Evolutionary conservation across 2,797 vertebrate genomes (phyloP).

Genomic region (Bovichtus variegatus): DNA sequence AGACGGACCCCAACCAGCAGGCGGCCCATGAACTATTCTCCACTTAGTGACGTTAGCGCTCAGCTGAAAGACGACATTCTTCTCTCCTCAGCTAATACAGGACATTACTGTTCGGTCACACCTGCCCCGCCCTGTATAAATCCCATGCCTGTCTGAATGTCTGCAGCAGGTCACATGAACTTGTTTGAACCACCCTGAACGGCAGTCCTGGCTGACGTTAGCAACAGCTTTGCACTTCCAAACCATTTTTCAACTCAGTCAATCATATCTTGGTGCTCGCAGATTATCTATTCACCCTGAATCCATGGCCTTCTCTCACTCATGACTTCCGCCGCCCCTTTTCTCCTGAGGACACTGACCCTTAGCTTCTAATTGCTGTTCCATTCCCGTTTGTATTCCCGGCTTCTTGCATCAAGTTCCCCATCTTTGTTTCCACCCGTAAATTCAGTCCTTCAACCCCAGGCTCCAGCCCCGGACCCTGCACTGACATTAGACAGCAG

Average conservation of each 20-base stretch:
- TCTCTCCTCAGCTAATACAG: slow-evolving; percentile 60
- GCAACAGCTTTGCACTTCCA: slow-evolving; percentile 20
- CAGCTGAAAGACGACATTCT: slow-evolving; percentile 74
- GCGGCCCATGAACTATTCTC: slow-evolving; percentile 19
- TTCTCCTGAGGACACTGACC: slow-evolving; percentile 8
- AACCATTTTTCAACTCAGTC: slow-evolving; percentile 1
- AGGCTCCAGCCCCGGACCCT: neutral
- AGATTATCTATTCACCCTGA: slow-evolving; percentile 33
- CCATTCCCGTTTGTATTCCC: neutral
- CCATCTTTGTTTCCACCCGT: slow-evolving; percentile 7
- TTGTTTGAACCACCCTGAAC: slow-evolving; percentile 44
- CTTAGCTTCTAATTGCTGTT: neutral
- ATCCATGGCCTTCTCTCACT: slow-evolving; percentile 1
- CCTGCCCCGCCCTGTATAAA: slow-evolving; percentile 71
- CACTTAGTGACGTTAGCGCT: slow-evolving; percentile 48
- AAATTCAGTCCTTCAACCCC: neutral
- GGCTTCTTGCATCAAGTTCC: slow-evolving; percentile 4
- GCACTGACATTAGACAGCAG: slow-evolving; percentile 38
- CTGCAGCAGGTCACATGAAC: slow-evolving; percentile 65
- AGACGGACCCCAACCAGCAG: slow-evolving; percentile 27
- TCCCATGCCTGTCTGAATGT: slow-evolving; percentile 58
- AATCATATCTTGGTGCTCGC: slow-evolving; percentile 25
- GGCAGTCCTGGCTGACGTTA: slow-evolving; percentile 37
- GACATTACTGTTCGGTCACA: slow-evolving; percentile 71
- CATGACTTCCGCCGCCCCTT: neutral